Percentiles rank a stretch among this genome's conserved stretches.
phyloP scores from a whole-genome alignment of 2,888 invertebrate genomes.

The Torymus aiolomorphi region DNA sequence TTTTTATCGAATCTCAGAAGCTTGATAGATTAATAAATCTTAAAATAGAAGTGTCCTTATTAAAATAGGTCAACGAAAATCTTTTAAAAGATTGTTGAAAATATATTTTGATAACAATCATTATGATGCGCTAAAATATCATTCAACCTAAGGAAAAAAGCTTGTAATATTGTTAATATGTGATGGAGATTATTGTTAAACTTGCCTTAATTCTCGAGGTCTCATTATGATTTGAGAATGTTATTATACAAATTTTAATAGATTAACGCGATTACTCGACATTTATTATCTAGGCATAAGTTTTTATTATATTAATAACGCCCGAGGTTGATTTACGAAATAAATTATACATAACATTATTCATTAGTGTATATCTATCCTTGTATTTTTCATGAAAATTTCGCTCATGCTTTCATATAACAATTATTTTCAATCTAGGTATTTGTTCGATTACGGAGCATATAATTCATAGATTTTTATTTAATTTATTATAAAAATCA shows the following conservation, averaged over 20 bases:
- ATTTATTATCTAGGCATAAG: conserved; percentile 67
- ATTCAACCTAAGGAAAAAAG: conserved; percentile 40
- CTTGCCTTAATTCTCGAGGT: conserved; percentile 60
- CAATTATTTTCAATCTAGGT: conserved; percentile 39
- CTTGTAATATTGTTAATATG: conserved; percentile 55
- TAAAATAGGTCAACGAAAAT: conserved; percentile 37
- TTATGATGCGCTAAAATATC: conserved; percentile 12
- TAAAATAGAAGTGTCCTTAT: conserved; percentile 50
- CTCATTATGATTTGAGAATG: conserved; percentile 59
- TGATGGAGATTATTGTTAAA: conserved; percentile 61
- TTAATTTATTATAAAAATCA: conserved; percentile 2
- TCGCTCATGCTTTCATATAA: conserved; percentile 36
- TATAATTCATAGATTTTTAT: conserved; percentile 27
- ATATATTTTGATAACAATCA: conserved; percentile 45
- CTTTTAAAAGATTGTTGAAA: conserved; percentile 43
- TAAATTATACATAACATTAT: conserved; percentile 42
- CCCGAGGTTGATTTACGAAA: conserved; percentile 36
- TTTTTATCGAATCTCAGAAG: conserved; percentile 53
- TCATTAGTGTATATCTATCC: conserved; percentile 31
- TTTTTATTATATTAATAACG: conserved; percentile 60
- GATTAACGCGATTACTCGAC: conserved; percentile 67
- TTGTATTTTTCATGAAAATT: conserved; percentile 31
- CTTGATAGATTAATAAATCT: conserved; percentile 33
- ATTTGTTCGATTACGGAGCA: conserved; percentile 11
- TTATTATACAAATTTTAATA: conserved; percentile 62